Evolutionary conservation across 2,113 vertebrate species (phyloP).

Genomic region (Dromas ardeola): DNA sequence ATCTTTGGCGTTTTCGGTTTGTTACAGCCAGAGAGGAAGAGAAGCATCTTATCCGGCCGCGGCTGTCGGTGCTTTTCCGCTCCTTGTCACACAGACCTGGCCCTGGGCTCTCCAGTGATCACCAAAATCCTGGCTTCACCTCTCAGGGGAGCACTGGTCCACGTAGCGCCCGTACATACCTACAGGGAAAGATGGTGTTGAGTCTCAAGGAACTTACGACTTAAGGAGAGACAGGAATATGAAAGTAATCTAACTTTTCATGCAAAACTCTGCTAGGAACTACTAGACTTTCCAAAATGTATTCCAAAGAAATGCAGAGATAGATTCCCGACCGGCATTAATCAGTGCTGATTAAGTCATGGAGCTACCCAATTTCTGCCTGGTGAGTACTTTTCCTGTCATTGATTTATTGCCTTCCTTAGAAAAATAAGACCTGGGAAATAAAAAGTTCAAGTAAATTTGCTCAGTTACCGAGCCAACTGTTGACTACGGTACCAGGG

Average conservation of each 20-base stretch:
- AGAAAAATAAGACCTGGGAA: conserved; percentile 69
- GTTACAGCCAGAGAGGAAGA: conserved; percentile 6
- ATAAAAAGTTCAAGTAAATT: conserved; percentile 68
- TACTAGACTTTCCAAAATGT: conserved; percentile 57
- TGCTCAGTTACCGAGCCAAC: conserved; percentile 59
- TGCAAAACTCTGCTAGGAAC: conserved; percentile 43
- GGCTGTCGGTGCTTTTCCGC: not conserved
- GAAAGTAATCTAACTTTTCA: conserved; percentile 34
- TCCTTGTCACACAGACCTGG: not conserved
- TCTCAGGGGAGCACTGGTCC: not conserved
- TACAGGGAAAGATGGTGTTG: not conserved
- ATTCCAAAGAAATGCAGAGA: conserved; percentile 67
- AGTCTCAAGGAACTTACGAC: not conserved
- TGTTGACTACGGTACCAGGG: conserved; percentile 54
- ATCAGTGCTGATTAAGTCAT: conserved; percentile 72
- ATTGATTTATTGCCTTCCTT: conserved; percentile 70
- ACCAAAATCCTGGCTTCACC: not conserved
- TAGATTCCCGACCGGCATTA: conserved; percentile 65
- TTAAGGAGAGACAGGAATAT: not conserved
- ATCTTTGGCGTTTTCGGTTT: not conserved
- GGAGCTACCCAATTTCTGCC: conserved; percentile 69
- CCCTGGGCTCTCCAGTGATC: not conserved
- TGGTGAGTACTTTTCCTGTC: conserved; percentile 72
- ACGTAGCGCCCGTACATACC: fast-evolving
- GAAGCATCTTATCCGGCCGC: not conserved